These are phyloP conservation scores for Aplidium turbinatum DNA, from an alignment of 23 tunicate species.

Conservation along the genomic window DNA sequence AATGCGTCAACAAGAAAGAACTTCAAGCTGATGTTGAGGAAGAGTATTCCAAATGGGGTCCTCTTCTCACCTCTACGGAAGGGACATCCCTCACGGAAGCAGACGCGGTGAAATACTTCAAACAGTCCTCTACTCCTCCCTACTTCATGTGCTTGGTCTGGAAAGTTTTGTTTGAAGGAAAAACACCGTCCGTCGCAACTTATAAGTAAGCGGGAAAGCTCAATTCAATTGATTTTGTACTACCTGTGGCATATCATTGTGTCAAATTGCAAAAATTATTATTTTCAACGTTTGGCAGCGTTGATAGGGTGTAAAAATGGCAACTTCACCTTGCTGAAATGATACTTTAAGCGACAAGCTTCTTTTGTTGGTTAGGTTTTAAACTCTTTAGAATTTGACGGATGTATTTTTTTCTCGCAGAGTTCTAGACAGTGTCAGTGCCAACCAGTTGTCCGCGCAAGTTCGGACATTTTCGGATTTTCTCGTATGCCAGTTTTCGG, in stretches of 20 bases:
- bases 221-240: too few species aligned
- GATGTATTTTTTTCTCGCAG: slow-evolving; percentile 35
- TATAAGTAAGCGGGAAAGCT: slow-evolving; percentile 73
- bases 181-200: slow-evolving; percentile 33
- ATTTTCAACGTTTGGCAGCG: too few species aligned
- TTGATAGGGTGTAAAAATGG: too few species aligned
- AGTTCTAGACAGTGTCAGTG: slow-evolving; percentile 39
- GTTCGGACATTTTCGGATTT: slow-evolving; percentile 83
- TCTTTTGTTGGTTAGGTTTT: too few species aligned
- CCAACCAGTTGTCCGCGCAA: slow-evolving; percentile 60
- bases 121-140: slow-evolving; percentile 21
- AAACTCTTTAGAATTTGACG: too few species aligned
- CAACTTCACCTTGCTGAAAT: too few species aligned
- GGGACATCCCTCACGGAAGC: slow-evolving; percentile 17
- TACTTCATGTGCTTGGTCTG: slow-evolving; percentile 76
- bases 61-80: slow-evolving; percentile 28
- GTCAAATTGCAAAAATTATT: too few species aligned
- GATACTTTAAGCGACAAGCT: too few species aligned
- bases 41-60: slow-evolving; percentile 64
- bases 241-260: too few species aligned
- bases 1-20: slow-evolving; percentile 47
- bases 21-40: slow-evolving; percentile 61
- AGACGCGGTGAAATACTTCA: slow-evolving; percentile 62
- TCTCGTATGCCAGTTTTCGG: slow-evolving; percentile 72
- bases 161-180: slow-evolving; percentile 79